phyloP scores from a whole-genome alignment of 2,113 vertebrate species.

The Rhagologus leucostigma region DNA sequence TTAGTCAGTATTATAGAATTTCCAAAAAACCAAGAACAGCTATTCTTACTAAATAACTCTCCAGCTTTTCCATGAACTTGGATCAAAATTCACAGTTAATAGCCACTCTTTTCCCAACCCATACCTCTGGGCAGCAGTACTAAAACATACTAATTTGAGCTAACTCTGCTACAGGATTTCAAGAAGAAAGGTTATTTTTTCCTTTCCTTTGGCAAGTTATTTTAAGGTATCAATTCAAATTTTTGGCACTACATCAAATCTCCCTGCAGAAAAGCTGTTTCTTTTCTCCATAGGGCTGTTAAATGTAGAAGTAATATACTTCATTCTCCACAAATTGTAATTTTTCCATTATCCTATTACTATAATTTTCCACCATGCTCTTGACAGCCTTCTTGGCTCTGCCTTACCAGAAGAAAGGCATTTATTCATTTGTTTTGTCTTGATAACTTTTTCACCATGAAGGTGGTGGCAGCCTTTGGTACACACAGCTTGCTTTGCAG shows the following conservation, averaged over 20 bases:
- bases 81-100: background rate
- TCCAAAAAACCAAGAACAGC: background rate
- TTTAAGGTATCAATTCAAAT: conserved; percentile 11
- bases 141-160: background rate
- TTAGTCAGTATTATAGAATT: background rate
- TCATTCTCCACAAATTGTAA: background rate
- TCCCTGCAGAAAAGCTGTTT: background rate
- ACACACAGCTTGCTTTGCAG: background rate
- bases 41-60: background rate
- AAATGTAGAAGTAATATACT: background rate
- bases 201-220: background rate
- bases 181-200: background rate
- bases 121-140: background rate
- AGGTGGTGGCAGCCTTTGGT: background rate
- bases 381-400: background rate
- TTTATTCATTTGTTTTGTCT: background rate
- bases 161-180: background rate
- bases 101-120: background rate
- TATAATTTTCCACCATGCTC: background rate
- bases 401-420: background rate
- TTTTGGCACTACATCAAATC: background rate
- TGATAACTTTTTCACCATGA: background rate
- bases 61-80: background rate
- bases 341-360: background rate
- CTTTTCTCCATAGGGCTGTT: background rate